phyloP scores from a whole-genome alignment of 2,888 invertebrate genomes.

The Bembecia ichneumoniformis region DNA sequence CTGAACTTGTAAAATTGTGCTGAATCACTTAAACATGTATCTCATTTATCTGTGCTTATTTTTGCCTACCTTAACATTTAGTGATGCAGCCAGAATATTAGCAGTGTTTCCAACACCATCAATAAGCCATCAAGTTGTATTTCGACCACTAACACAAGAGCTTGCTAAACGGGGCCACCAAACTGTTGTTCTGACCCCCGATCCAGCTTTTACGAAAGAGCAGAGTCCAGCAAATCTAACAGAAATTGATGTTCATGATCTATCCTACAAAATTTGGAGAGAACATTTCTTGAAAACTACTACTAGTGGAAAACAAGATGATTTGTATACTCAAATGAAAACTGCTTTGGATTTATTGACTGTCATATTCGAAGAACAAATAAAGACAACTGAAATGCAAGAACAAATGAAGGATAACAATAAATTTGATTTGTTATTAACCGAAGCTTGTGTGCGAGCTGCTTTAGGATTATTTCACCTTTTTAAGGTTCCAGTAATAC shows the following conservation, averaged over 20 bases:
- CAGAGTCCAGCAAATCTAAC: constrained; percentile 23
- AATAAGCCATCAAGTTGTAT: constrained; percentile 9
- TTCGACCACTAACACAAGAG: constrained; percentile 17
- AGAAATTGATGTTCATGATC: constrained; percentile 34
- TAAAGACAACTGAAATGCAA: constrained; percentile 8
- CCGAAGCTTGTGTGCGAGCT: constrained; percentile 23
- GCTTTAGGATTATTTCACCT: constrained; percentile 25
- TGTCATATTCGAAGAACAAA: constrained; percentile 12
- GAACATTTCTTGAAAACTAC: background rate
- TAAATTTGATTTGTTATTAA: constrained; percentile 28
- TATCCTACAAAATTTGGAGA: constrained; percentile 17
- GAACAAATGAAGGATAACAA: constrained; percentile 1
- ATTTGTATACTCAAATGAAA: constrained; percentile 1
- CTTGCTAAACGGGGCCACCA: constrained; percentile 46
- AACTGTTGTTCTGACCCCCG: constrained; percentile 36
- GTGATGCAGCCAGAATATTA: constrained; percentile 6
- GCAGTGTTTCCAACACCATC: constrained; percentile 8
- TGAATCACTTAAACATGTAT: too few relatives aligned
- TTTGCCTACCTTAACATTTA: background rate
- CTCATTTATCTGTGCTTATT: background rate
- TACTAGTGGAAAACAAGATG: background rate
- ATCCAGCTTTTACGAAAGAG: constrained; percentile 22
- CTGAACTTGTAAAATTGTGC: too few relatives aligned
- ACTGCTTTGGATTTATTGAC: constrained; percentile 1
- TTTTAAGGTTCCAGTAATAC: constrained; percentile 33